Base-by-base conservation (phyloP, 2,888 invertebrate species). In the Eucera pruinosa region DNA sequence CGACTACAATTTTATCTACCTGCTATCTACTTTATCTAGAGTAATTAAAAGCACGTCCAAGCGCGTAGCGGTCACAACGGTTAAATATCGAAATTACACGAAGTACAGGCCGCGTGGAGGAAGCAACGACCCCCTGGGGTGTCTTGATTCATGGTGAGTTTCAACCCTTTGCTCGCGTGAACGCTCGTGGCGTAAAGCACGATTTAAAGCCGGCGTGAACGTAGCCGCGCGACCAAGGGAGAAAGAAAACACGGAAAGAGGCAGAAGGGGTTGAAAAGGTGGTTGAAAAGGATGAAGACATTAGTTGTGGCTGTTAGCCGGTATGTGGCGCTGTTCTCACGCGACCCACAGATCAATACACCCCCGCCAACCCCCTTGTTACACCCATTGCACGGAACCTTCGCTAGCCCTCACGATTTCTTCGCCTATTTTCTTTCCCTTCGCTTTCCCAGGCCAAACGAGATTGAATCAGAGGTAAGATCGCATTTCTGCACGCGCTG, bases 271-370 rank as follows among this genome's bases (percentile, higher is more conserved):
- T 61, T 67, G 66, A 57, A 60, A 78, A 81, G 80, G 80, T 72
- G 82, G 78, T 76, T 68, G 74, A 80, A 82, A 83, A 84, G 84
- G 83, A 91, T 90, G 87, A 89, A 90, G 90, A 91, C 90, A 90
- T 91, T 90, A 89, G 89, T 88, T 88, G 84, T 71, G 81, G 80
- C 82, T 77, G 82, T 70, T 80, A 79, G 78, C 89, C 88, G 82
- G 85, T 87, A 87, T 87, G 89, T 82, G 90, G 90, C 91, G 91
- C 91, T 89, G 88, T 82, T 69, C 85, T 84, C 89, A 88, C 90
- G 89, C 89, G 86, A 91, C 74, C 82, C 82, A 67, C 84, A 86
- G 90, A 91, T 91, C 91, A 89, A 91, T 90, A 90, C 80, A 82
- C 72, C 85, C 78, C 87, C 82, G 78, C 78, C 73, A 72, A 61